Conservation (phyloP, 2,113 vertebrate genomes). For the Ochotona curzoniae region DNA sequence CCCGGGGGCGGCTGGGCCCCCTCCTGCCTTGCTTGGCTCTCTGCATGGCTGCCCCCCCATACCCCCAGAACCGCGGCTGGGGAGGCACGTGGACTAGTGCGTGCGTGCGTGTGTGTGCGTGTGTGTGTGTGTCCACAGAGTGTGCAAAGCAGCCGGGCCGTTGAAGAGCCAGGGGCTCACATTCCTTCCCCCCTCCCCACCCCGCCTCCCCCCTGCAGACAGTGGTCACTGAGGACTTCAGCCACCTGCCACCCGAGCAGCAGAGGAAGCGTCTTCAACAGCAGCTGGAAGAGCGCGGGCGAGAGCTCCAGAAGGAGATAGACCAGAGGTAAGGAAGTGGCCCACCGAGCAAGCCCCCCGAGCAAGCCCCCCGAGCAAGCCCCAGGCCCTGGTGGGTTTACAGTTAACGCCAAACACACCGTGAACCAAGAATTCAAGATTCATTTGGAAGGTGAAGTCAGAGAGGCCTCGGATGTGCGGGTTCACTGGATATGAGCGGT, state of each 20-base stretch:
- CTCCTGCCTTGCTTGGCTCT: conserved; percentile 69
- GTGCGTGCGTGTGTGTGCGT: too few relatives aligned
- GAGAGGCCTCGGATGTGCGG: too few relatives aligned
- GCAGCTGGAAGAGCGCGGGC: conserved; percentile 80
- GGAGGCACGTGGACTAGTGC: conserved; percentile 42
- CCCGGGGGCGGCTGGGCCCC: conserved; percentile 59
- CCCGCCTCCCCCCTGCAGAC: conserved; percentile 59
- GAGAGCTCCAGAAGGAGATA: conserved; percentile 83
- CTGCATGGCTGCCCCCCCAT: conserved; percentile 69
- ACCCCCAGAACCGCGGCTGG: not conserved
- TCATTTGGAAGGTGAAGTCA: too few relatives aligned
- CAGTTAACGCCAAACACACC: not conserved
- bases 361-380: not conserved
- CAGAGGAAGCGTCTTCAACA: conserved; percentile 84
- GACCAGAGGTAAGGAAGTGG: conserved; percentile 81
- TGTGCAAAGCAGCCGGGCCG: not conserved
- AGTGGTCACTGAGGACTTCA: conserved; percentile 81
- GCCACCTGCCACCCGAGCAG: conserved; percentile 85
- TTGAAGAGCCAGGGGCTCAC: not conserved
- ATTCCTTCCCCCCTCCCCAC: not conserved
- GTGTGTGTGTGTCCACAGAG: not conserved
- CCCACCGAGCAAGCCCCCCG: rapidly evolving
- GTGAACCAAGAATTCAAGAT: too few relatives aligned
- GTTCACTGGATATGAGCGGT: too few relatives aligned
- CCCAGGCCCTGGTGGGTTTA: not conserved